Evolutionary conservation across 1,140 invertebrate genomes (phyloP).

Genomic region (Tetragonula clypearis): DNA sequence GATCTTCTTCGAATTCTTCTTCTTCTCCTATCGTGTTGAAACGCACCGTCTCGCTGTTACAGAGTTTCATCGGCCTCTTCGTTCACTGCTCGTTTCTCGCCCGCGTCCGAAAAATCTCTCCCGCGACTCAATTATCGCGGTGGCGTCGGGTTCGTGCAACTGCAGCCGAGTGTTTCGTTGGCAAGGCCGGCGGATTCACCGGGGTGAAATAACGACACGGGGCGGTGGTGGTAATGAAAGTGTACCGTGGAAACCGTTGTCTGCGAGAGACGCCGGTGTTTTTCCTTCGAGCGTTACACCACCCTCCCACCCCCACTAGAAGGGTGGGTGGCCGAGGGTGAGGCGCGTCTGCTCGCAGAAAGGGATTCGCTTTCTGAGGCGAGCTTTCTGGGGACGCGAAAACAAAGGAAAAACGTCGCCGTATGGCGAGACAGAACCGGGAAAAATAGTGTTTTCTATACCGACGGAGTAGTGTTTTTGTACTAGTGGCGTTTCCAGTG

Average conservation of each 20-base stretch:
- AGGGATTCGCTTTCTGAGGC: constrained; percentile 37
- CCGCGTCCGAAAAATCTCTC: neutral
- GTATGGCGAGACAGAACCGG: neutral
- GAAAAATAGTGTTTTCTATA: no score
- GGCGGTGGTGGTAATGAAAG: constrained; percentile 61
- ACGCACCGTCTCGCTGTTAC: neutral
- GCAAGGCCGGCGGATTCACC: constrained; percentile 20
- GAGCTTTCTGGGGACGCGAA: neutral
- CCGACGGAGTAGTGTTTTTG: no score
- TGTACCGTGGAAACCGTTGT: constrained; percentile 42
- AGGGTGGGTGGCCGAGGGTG: constrained; percentile 1
- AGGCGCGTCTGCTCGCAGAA: constrained; percentile 13
- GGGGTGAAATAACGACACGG: constrained; percentile 27
- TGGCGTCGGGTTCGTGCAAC: neutral
- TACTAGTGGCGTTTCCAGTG: no score
- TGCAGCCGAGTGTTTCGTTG: constrained; percentile 56
- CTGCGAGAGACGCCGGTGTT: constrained; percentile 5
- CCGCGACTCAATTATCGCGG: constrained; percentile 3
- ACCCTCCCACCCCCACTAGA: no score
- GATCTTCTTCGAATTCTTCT: neutral
- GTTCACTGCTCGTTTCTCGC: neutral
- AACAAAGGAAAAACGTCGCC: constrained; percentile 4
- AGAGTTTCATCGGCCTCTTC: neutral
- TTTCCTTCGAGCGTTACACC: neutral
- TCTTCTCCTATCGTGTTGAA: neutral